phyloP scores from a whole-genome alignment of 1,140 invertebrate genomes.

The Eumeta japonica region DNA sequence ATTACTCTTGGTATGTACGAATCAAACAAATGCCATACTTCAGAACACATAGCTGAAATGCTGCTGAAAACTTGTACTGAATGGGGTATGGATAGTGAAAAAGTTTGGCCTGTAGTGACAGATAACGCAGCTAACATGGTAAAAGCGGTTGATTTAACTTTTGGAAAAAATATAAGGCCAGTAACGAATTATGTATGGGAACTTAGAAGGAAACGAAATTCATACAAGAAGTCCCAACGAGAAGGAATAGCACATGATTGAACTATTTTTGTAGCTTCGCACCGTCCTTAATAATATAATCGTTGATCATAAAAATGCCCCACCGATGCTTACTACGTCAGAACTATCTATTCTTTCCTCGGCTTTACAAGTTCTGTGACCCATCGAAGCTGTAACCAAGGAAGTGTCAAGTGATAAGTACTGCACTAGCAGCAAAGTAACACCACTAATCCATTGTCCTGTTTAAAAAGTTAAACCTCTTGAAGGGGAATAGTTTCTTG shows the following conservation, averaged over 20 bases:
- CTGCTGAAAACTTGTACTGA: constrained; percentile 24
- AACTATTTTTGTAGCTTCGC: constrained; percentile 29
- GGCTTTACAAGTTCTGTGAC: constrained; percentile 25
- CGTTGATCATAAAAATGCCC: constrained; percentile 22
- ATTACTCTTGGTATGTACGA: constrained; percentile 25
- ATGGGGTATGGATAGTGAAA: constrained; percentile 32
- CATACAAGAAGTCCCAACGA: constrained; percentile 24
- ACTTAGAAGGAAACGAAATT: constrained; percentile 16
- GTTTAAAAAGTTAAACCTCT: constrained; percentile 21
- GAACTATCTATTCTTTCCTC: constrained; percentile 26
- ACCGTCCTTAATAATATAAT: constrained; percentile 27
- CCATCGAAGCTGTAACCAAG: constrained; percentile 34
- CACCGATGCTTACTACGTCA: constrained; percentile 25
- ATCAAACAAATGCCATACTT: constrained; percentile 23
- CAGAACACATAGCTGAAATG: constrained; percentile 25
- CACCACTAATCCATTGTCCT: constrained; percentile 37
- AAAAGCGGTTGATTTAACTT: constrained; percentile 32
- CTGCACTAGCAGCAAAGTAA: constrained; percentile 37
- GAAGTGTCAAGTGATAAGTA: constrained; percentile 45
- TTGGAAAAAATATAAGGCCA: constrained; percentile 35
- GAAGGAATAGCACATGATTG: constrained; percentile 38
- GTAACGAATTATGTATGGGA: constrained; percentile 26
- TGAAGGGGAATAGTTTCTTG: constrained; percentile 13
- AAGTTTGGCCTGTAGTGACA: constrained; percentile 34
- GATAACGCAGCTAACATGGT: constrained; percentile 44